phyloP scores from a whole-genome alignment of 92 coral and sea anemone species.

The Actinernus sp. region DNA sequence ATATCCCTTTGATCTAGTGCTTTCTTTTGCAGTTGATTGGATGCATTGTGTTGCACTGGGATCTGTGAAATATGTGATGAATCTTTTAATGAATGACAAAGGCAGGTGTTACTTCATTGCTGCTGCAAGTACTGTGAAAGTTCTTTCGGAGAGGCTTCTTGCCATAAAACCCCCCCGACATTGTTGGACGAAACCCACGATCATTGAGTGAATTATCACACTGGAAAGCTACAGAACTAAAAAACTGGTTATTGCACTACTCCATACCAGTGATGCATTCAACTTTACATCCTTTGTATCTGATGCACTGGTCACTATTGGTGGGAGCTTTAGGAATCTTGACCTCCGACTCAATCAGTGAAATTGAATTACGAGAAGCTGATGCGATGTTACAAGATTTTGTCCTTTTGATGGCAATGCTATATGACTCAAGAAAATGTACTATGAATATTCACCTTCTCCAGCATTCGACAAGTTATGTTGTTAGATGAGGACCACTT shows the following conservation, averaged over 20 bases:
- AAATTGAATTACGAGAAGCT: conserved; percentile 2
- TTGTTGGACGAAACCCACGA: conserved; percentile 41
- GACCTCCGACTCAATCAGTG: conserved; percentile 17
- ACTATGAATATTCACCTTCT: conserved; percentile 46
- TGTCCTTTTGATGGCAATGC: conserved; percentile 40
- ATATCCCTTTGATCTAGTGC: conserved; percentile 50
- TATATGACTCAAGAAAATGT: conserved; percentile 38
- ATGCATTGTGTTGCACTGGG: conserved; percentile 68
- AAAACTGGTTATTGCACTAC: conserved; percentile 50
- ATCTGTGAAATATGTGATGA: conserved; percentile 55
- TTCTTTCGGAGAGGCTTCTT: conserved; percentile 22
- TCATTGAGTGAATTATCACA: conserved; percentile 10
- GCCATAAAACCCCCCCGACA: conserved; percentile 66
- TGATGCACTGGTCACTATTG: conserved; percentile 40
- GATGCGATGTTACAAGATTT: conserved; percentile 42
- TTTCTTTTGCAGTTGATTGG: conserved; percentile 68
- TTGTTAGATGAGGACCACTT: conserved; percentile 22
- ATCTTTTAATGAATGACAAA: conserved; percentile 14
- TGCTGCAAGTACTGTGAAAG: conserved; percentile 14
- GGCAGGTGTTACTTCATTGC: conserved; percentile 14
- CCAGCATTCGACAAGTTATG: conserved; percentile 21
- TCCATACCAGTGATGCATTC: conserved; percentile 19
- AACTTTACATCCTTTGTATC: conserved; percentile 2
- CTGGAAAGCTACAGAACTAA: conserved; percentile 59
- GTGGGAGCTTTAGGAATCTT: conserved; percentile 29